A percentile compares a stretch with the other conserved stretches of the same genome.
These are phyloP conservation scores for Virgularia gustaviana DNA, from an alignment of 92 coral and sea anemone genomes.

Conservation along the genomic window DNA sequence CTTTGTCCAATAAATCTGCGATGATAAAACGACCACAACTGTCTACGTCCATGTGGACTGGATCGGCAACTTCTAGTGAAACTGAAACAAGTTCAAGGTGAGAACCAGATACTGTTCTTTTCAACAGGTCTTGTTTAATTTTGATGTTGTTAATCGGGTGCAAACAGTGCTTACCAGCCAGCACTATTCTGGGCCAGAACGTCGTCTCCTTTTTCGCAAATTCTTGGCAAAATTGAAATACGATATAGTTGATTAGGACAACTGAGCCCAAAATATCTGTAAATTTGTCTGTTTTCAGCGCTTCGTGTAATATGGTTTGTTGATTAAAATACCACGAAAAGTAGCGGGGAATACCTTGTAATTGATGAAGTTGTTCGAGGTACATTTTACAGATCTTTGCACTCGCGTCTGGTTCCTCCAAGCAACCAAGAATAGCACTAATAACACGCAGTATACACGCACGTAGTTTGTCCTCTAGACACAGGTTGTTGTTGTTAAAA, in stretches of 20 bases:
- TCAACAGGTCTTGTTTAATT: conserved; percentile 13
- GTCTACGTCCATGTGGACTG: conserved; percentile 30
- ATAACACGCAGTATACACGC: conserved; percentile 23
- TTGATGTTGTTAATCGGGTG: conserved; percentile 25
- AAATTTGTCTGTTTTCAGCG: not conserved
- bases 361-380: conserved; percentile 28
- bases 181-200: conserved; percentile 34
- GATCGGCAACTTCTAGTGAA: not conserved
- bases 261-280: not conserved
- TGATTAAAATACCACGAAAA: not conserved
- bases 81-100: not conserved
- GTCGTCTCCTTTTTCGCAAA: not conserved
- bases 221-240: conserved; percentile 21
- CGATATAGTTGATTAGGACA: conserved; percentile 13
- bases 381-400: conserved; percentile 12
- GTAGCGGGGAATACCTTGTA: not conserved
- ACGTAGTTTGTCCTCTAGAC: not conserved
- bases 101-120: conserved; percentile 14
- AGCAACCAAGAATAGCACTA: conserved; percentile 30
- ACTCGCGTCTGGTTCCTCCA: conserved; percentile 22
- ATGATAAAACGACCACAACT: conserved; percentile 25
- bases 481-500: conserved; percentile 24
- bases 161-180: not conserved
- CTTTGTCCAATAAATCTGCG: not conserved
- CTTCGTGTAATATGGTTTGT: not conserved